Evolutionary conservation across 2,888 invertebrate species (phyloP).

Genomic region (Xestia ashworthii): DNA sequence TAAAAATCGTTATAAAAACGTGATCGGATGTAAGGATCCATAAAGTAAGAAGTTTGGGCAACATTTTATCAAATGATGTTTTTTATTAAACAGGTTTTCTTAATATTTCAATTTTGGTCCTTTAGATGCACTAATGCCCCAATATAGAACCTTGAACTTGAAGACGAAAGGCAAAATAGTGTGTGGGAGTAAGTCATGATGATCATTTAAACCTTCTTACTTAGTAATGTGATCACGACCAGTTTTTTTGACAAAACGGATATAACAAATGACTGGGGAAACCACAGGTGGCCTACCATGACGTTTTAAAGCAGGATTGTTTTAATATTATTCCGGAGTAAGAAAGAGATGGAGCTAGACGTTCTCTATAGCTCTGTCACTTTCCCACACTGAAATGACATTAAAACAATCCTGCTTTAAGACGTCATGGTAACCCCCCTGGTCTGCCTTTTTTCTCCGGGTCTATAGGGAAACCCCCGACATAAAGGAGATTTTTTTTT

Average conservation of each 20-base stretch:
- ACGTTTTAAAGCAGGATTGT: too few relatives aligned
- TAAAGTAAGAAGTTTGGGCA: not conserved
- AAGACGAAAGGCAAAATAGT: not conserved
- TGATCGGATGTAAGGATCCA: not conserved
- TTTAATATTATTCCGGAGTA: too few relatives aligned
- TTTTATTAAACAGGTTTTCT: not conserved
- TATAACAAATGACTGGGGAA: conserved; percentile 5
- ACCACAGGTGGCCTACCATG: too few relatives aligned
- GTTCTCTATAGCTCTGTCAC: too few relatives aligned
- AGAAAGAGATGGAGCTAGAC: too few relatives aligned
- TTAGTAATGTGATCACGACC: not conserved
- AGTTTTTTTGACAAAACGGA: conserved; percentile 20
- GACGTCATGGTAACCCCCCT: too few relatives aligned
- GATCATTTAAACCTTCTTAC: not conserved
- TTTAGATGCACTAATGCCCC: too few relatives aligned
- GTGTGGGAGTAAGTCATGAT: not conserved
- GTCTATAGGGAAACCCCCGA: conserved; percentile 18
- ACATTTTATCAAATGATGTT: not conserved
- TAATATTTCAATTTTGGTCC: not conserved
- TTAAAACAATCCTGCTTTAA: too few relatives aligned
- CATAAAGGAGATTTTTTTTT: not conserved
- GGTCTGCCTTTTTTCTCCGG: not conserved
- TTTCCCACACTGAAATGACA: too few relatives aligned
- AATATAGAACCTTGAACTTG: not conserved
- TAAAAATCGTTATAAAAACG: not conserved